Evolutionary conservation across 2,113 vertebrate genomes (phyloP).

Genomic region (Saguinus midas): DNA sequence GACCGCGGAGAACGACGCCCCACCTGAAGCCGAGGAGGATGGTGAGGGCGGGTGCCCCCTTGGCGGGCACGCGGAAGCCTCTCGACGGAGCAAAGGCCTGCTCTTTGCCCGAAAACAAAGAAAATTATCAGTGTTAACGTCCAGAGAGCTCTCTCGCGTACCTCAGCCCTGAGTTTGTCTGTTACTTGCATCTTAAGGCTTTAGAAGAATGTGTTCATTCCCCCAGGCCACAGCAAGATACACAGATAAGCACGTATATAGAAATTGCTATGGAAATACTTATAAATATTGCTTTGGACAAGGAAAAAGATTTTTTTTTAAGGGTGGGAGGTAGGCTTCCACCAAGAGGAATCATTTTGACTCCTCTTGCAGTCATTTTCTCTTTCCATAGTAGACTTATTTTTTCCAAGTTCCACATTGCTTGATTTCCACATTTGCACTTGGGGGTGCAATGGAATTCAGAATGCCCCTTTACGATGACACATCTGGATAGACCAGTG

Average conservation of each 20-base stretch:
- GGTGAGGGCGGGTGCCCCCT: conserved; percentile 32
- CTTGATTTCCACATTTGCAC: not conserved
- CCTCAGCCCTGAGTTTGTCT: not conserved
- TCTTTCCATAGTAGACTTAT: not conserved
- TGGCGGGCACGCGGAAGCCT: not conserved
- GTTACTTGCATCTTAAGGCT: not conserved
- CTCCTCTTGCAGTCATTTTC: not conserved
- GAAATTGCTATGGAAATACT: not conserved
- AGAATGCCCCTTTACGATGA: not conserved
- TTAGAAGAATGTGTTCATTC: not conserved
- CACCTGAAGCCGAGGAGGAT: not conserved
- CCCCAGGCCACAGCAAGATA: not conserved
- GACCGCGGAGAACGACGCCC: not conserved
- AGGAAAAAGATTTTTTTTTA: not conserved
- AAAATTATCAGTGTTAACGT: not conserved
- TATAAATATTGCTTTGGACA: not conserved
- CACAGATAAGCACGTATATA: not conserved
- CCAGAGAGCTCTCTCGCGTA: too few species aligned
- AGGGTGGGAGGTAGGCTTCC: not conserved
- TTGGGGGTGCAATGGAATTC: not conserved
- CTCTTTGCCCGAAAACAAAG: not conserved
- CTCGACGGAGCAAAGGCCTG: not conserved
- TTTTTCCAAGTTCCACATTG: not conserved
- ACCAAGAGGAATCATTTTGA: not conserved
- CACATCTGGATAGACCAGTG: not conserved